Evolutionary conservation across 64 coral and sea anemone genomes (phyloP), one percentile per base, ranked within the genome.

Genomic region (Actinia tenebrosa): DNA sequence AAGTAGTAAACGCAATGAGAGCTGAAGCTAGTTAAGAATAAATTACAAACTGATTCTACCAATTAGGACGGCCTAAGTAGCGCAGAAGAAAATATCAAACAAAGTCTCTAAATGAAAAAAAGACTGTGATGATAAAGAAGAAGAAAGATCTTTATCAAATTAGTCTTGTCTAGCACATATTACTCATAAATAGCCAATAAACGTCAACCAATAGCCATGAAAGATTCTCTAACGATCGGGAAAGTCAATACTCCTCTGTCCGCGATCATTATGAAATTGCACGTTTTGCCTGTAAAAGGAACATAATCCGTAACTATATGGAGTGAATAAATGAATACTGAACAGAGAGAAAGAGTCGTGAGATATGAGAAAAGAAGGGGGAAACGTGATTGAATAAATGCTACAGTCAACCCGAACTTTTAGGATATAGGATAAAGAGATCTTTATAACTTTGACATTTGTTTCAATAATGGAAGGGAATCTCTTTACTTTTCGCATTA

Each of bases 111-210:
- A 75, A 75, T 42, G 42, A 19, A 75, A 75, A 75, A 10, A 75
- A 11, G 42, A 3, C 25, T 66, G 30, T 3, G 19, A 66, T 20
- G 5, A 66, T n/a, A 10, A 66, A 66, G 15, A 13, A 75, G 5
- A 3, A 75, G 69, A 75, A 75, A 75, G 69, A 75, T 75, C 13
- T 30, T 75, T 75, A 75, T 75, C 69, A 75, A 75, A 75, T 75
- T 75, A 43, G 27, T 15, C 26, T 14, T 75, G 26, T 75, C 69
- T 75, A 75, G 69, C 25, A 14, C 69, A 75, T 75, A 75, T 66
- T 75, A 75, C 69, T 25, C 10, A 14, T 75, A 75, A 75, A 75
- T 30, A 75, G 69, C 69, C 69, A 75, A 72, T 42, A 75, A 75
- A 75, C 26, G 27, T 75, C 69, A 75, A 42, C 69, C 69, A 75